Evolutionary conservation across 1,140 invertebrate species (phyloP).

Genomic region (Anoplophora glabripennis): DNA sequence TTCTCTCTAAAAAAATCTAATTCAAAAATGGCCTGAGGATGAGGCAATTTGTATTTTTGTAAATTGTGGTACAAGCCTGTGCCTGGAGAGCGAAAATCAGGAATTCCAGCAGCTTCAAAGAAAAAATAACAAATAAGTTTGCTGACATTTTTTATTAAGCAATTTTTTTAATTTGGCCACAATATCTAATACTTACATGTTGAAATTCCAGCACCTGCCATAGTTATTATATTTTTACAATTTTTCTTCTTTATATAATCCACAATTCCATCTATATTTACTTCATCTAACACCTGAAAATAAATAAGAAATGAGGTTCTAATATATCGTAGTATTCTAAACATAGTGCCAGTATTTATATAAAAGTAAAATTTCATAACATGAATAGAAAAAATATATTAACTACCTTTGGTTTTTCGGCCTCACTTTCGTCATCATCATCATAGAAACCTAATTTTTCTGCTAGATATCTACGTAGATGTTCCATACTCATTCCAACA

Average conservation of each 20-base stretch:
- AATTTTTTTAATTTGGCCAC: no score
- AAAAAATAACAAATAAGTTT: conserved; percentile 40
- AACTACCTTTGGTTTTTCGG: conserved; percentile 21
- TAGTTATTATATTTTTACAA: conserved; percentile 85
- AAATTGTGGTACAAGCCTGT: conserved; percentile 92
- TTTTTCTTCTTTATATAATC: conserved; percentile 70
- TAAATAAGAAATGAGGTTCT: conserved; percentile 11
- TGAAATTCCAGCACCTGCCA: conserved; percentile 93
- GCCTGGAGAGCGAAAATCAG: conserved; percentile 88
- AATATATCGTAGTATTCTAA: not conserved
- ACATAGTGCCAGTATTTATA: not conserved
- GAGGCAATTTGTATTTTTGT: conserved; percentile 85
- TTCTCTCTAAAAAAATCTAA: conserved; percentile 78
- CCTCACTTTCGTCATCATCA: conserved; percentile 23
- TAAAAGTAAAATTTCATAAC: not conserved
- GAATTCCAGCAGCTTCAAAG: conserved; percentile 95
- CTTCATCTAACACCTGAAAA: conserved; percentile 54
- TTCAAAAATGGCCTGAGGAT: conserved; percentile 96
- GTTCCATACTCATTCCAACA: conserved; percentile 24
- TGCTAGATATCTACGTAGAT: conserved; percentile 28
- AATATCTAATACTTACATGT: conserved; percentile 76
- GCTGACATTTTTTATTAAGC: no score
- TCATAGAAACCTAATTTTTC: conserved; percentile 34
- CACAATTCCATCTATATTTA: conserved; percentile 66
- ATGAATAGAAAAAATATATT: not conserved